Evolutionary conservation across 2,797 vertebrate genomes (phyloP).

Genomic region (Thripadectes ignobilis): DNA sequence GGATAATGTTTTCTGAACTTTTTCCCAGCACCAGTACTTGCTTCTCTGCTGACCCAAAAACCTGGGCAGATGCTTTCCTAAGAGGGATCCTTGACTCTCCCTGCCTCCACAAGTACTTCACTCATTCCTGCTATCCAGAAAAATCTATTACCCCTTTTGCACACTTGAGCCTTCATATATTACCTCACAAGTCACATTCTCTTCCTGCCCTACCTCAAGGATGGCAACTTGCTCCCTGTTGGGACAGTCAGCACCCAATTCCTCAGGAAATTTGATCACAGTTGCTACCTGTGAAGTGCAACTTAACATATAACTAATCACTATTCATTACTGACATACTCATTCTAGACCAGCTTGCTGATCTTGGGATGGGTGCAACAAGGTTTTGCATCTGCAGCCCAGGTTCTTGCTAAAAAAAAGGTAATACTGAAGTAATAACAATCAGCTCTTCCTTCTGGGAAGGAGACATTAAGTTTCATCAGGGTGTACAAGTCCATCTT

Average conservation of each 20-base stretch:
- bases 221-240: neutral
- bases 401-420: neutral
- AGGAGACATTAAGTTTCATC: neutral
- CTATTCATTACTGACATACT: neutral
- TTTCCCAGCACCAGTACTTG: neutral
- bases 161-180: neutral
- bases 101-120: neutral
- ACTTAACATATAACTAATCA: neutral
- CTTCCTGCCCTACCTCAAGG: neutral
- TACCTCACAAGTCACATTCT: neutral
- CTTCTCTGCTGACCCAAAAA: neutral
- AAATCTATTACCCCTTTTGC: neutral
- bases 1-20: neutral
- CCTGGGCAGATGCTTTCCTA: neutral
- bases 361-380: neutral
- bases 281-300: neutral
- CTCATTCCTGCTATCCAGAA: neutral
- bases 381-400: neutral
- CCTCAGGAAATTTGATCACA: neutral
- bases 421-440: neutral
- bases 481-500: neutral
- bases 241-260: neutral
- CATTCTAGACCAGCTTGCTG: neutral
- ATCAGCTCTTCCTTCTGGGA: neutral
- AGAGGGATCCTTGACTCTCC: neutral